Base-by-base conservation (phyloP, 1,140 invertebrate genomes). In the Drosophila tani region DNA sequence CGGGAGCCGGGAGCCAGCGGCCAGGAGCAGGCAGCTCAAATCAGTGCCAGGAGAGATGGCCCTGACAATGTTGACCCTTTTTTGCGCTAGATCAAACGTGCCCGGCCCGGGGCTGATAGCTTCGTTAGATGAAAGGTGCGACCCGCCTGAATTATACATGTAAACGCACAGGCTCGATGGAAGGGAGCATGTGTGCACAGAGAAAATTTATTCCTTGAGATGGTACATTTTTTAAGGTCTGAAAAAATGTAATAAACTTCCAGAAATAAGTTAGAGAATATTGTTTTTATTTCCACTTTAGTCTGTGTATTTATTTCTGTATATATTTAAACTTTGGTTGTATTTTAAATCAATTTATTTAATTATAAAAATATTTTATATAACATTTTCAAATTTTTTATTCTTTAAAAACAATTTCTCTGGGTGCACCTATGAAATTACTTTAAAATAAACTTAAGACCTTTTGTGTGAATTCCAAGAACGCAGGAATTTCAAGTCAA, bases 41-140 rank as follows among this genome's bases (percentile, higher is more conserved):
- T 90, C 85, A 85, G 75, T 79, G 84, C 65, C 84, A 70, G 27
- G 11, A 57, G 67, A 64, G 74, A 64, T 63, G 68, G 43, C 40
- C 67, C 70, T 75, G 58, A 75, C 68, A 81, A 75, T 68, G 75
- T 71, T 90, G 85, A 90, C 85, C 85, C 75, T 82, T 85, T 90
- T 85, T 62, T 62, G 66, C 21, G 60, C 64, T 63, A 58, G 40
- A 50, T 74, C 62, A 65, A 82, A 82, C 70, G 69, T 67, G 81
- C 69, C 46, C 29, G 55, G 63, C 55, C 59, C 68, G 17, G 57
- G 53, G 32, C 74, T 62, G 60, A 67, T 59, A 60, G 73, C 53
- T 73, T 59, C 46, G 67, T 59, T 73, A 73, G 43, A 45, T 35
- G 65, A 47, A 84, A 84, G 84, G 85, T 88, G 77, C 64, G 81